Percentiles rank a stretch among this genome's conserved stretches.
These are phyloP conservation scores for Oncorhynchus clarkii DNA, from an alignment of 2,113 vertebrate genomes.

Conservation along the genomic window DNA sequence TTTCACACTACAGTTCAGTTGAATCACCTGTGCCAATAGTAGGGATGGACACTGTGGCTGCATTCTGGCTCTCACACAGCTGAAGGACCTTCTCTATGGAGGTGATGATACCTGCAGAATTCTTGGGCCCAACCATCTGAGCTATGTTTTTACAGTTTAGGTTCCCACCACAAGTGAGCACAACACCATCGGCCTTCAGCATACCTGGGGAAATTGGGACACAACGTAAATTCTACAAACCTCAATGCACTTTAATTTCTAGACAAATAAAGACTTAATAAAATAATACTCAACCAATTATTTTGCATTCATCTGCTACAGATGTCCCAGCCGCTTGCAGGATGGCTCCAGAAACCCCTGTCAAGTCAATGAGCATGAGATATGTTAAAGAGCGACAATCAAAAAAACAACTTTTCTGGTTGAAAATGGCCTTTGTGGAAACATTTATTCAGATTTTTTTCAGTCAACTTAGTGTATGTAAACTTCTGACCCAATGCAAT, in stretches of 20 bases:
- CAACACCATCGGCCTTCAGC: slow-evolving; percentile 44
- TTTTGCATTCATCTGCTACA: slow-evolving; percentile 50
- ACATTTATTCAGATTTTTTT: no score
- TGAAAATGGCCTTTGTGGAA: no score
- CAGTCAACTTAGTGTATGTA: no score
- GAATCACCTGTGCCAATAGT: slow-evolving; percentile 58
- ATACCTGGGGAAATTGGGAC: slow-evolving; percentile 31
- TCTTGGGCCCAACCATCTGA: slow-evolving; percentile 55
- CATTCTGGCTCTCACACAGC: slow-evolving; percentile 44
- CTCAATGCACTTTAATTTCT: no score
- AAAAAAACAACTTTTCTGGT: no score
- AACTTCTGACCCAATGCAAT: no score
- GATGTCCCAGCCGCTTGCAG: slow-evolving; percentile 49
- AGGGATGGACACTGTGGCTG: slow-evolving; percentile 50
- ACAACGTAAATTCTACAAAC: no score
- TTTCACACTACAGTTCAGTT: background rate
- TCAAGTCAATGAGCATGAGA: background rate
- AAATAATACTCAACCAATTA: slow-evolving; percentile 32
- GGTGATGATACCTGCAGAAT: slow-evolving; percentile 31
- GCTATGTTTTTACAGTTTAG: slow-evolving; percentile 58
- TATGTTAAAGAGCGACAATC: no score
- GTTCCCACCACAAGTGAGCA: slow-evolving; percentile 48
- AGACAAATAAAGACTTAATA: background rate
- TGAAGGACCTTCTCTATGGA: slow-evolving; percentile 48
- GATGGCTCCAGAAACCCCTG: slow-evolving; percentile 63